These are phyloP conservation scores for Meda fulgida DNA, from an alignment of 2,797 vertebrate species.

Conservation along the genomic window DNA sequence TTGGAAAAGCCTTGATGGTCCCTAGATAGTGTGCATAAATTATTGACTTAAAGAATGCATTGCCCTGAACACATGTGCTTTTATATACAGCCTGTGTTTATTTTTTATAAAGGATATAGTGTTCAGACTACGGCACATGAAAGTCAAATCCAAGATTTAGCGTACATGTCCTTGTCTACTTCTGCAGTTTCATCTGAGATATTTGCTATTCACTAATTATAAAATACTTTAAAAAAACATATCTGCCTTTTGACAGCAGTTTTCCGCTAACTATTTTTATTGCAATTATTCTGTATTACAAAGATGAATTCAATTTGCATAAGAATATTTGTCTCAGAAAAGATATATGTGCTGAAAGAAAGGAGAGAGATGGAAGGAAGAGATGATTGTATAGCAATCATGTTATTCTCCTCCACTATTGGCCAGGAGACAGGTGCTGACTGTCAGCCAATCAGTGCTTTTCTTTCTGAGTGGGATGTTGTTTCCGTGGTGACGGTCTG, in stretches of 20 bases:
- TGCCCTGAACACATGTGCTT: constrained; percentile 17
- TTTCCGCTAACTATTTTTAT: not conserved
- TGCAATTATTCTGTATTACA: not conserved
- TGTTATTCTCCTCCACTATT: constrained; percentile 54
- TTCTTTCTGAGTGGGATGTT: constrained; percentile 57
- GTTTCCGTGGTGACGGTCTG: constrained; percentile 70
- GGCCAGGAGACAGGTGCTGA: constrained; percentile 56
- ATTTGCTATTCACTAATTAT: not conserved
- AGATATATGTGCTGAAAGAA: not conserved
- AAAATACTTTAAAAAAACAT: not conserved
- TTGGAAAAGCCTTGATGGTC: constrained; percentile 42
- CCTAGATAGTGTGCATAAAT: constrained; percentile 58
- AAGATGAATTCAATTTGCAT: not conserved
- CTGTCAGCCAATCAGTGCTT: constrained; percentile 59
- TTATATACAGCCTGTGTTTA: constrained; percentile 22
- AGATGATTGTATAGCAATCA: constrained; percentile 45
- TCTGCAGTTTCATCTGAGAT: not conserved
- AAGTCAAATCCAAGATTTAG: not conserved
- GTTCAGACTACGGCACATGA: not conserved
- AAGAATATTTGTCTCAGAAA: not conserved
- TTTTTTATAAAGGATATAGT: not conserved
- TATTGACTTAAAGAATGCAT: constrained; percentile 59
- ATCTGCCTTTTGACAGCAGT: not conserved
- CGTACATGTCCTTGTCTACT: not conserved
- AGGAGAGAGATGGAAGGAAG: constrained; percentile 33